Evolutionary conservation across 2,888 invertebrate species (phyloP).

Genomic region (Scotopteryx bipunctaria): DNA sequence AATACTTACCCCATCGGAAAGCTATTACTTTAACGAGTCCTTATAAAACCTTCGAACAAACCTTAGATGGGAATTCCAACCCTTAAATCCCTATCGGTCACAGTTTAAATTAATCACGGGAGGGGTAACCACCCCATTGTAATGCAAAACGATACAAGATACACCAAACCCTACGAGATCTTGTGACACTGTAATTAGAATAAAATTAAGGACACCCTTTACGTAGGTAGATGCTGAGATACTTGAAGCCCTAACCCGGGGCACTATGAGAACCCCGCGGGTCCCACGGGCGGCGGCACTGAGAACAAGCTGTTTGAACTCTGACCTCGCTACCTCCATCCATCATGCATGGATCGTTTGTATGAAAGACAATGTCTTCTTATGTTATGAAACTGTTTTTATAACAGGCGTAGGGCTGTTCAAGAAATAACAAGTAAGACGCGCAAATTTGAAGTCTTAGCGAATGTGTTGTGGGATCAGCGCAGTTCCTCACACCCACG

Average conservation of each 20-base stretch:
- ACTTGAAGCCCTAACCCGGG: neutral
- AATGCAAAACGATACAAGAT: constrained; percentile 24
- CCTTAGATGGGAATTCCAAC: constrained; percentile 15
- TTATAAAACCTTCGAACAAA: constrained; percentile 8
- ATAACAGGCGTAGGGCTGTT: too few species aligned
- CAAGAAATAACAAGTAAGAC: too few species aligned
- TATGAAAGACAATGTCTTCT: neutral
- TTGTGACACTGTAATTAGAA: constrained; percentile 9
- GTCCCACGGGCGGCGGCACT: neutral
- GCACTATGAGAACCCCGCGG: neutral
- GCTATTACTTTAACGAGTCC: constrained; percentile 14
- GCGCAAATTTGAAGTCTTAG: too few species aligned
- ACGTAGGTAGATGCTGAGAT: neutral
- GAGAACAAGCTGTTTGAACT: constrained; percentile 2
- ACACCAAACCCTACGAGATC: constrained; percentile 6
- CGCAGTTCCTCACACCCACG: constrained; percentile 7
- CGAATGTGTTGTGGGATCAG: neutral
- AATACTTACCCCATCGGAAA: constrained; percentile 4
- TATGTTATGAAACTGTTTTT: too few species aligned
- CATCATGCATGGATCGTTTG: constrained; percentile 1
- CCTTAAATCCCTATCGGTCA: constrained; percentile 17
- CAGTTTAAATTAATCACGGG: constrained; percentile 28
- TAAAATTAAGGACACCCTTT: constrained; percentile 12
- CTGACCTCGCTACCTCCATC: constrained; percentile 9
- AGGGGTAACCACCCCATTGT: constrained; percentile 27